phyloP scores from a whole-genome alignment of 92 coral and sea anemone genomes.

The Umimayanthus chanpuru region DNA sequence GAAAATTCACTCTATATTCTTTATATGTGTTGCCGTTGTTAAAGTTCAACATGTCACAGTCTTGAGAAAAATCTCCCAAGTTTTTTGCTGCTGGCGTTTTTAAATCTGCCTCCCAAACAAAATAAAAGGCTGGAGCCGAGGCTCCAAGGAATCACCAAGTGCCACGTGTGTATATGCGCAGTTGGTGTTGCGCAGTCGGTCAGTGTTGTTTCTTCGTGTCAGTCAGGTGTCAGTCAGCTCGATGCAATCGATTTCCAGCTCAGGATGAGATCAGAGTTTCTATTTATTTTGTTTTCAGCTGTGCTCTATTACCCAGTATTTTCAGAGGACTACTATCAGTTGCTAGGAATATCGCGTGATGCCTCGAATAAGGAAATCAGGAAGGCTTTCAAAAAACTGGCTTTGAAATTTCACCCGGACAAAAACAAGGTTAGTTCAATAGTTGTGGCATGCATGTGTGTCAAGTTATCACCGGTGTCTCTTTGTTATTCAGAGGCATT shows the following conservation, averaged over 20 bases:
- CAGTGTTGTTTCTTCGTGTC: conserved; percentile 50
- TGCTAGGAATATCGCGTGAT: conserved; percentile 91
- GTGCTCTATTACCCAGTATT: conserved; percentile 74
- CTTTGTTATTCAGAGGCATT: conserved; percentile 3
- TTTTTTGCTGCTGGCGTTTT: too few relatives aligned
- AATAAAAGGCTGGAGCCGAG: conserved; percentile 42
- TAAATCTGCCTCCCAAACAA: too few relatives aligned
- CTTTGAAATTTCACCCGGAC: conserved; percentile 90
- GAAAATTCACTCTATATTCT: too few relatives aligned
- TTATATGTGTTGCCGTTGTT: too few relatives aligned
- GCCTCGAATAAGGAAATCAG: conserved; percentile 93
- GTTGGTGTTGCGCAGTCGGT: conserved; percentile 42
- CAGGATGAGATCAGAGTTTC: conserved; percentile 75
- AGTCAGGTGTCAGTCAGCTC: conserved; percentile 29
- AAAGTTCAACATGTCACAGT: too few relatives aligned
- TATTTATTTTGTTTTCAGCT: conserved; percentile 83
- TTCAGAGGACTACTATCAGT: conserved; percentile 90
- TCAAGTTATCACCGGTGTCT: conserved; percentile 3
- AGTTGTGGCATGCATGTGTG: not conserved
- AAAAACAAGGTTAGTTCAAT: conserved; percentile 76
- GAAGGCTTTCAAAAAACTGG: conserved; percentile 92
- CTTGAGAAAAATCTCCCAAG: too few relatives aligned
- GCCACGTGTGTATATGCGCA: conserved; percentile 65
- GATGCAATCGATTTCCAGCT: not conserved
- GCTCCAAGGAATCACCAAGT: conserved; percentile 71